A percentile compares a stretch with the other conserved stretches of the same genome.
These are phyloP conservation scores for Gallirallus australis DNA, from an alignment of 2,797 vertebrate genomes.

Conservation along the genomic window DNA sequence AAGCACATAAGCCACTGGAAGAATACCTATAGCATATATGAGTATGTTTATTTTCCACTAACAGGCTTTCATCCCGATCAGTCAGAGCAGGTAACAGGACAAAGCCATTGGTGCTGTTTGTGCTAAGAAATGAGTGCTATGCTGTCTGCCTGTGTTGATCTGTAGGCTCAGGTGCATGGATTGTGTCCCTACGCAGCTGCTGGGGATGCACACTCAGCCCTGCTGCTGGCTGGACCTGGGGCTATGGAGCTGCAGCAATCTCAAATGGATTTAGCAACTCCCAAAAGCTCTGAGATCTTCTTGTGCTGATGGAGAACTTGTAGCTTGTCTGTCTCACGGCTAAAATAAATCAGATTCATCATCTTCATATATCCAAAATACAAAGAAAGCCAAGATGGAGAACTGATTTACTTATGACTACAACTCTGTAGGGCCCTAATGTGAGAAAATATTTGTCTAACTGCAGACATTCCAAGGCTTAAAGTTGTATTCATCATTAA, in stretches of 20 bases:
- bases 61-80: background rate
- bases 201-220: background rate
- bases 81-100: background rate
- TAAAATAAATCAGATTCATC: background rate
- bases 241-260: background rate
- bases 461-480: background rate
- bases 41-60: background rate
- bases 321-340: background rate
- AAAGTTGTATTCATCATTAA: background rate
- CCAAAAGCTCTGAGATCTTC: background rate
- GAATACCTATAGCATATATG: no score
- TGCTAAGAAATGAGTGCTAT: background rate
- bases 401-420: background rate
- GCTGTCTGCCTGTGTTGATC: background rate
- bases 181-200: background rate
- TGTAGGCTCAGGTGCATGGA: background rate
- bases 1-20: background rate
- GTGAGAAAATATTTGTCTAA: background rate
- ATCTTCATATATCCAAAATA: accelerated
- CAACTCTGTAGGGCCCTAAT: background rate
- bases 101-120: background rate
- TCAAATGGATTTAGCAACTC: accelerated
- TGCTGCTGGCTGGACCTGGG: accelerated
- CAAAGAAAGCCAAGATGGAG: background rate
- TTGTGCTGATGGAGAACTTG: background rate